phyloP scores from a whole-genome alignment of 2,888 invertebrate species.

The Chrysodeixis includens region DNA sequence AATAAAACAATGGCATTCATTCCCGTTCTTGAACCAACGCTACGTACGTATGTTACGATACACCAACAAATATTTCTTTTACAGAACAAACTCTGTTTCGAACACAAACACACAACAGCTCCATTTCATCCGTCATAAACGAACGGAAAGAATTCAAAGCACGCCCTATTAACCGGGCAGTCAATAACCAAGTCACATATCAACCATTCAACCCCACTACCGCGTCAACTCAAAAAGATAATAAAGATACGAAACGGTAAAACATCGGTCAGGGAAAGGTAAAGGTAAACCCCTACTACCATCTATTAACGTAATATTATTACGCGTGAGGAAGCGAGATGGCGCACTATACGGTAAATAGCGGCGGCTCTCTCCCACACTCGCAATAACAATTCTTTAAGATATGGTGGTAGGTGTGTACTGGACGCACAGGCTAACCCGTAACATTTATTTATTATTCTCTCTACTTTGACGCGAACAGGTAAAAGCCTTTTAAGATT shows the following conservation, averaged over 20 bases:
- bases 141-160: conserved; percentile 3
- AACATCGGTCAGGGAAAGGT: conserved; percentile 35
- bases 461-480: conserved; percentile 73
- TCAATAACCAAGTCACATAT: conserved; percentile 6
- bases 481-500: conserved; percentile 83
- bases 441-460: conserved; percentile 77
- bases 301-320: too few species aligned
- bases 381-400: too few species aligned
- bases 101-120: background rate
- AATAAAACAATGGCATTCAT: too few species aligned
- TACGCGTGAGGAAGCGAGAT: too few species aligned
- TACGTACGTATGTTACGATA: background rate
- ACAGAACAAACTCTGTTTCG: background rate
- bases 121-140: background rate
- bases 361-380: too few species aligned
- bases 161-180: background rate
- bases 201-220: background rate
- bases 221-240: conserved; percentile 15
- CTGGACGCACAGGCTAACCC: too few species aligned
- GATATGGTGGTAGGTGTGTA: too few species aligned
- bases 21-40: too few species aligned
- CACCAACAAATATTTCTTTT: too few species aligned
- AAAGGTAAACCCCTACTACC: too few species aligned
- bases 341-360: too few species aligned
- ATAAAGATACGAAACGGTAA: conserved; percentile 26